Conservation (phyloP, 2,888 invertebrate genomes). For the Pseudeuparius sepicola region DNA sequence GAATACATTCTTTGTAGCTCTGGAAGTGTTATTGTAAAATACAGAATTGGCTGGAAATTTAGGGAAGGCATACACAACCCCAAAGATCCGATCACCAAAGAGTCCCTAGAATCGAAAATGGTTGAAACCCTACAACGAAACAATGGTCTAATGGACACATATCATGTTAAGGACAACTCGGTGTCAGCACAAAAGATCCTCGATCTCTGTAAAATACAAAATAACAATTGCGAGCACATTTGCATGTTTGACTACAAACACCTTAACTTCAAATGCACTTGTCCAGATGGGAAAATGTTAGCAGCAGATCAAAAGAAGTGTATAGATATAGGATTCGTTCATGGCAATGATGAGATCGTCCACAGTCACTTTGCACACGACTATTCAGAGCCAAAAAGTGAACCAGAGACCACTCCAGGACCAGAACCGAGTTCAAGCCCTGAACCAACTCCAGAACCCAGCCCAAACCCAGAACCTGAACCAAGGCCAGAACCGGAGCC, state of each 20-base stretch:
- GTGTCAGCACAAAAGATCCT: slow-evolving; percentile 47
- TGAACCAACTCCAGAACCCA: slow-evolving; percentile 28
- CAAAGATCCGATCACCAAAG: slow-evolving; percentile 43
- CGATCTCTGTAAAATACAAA: slow-evolving; percentile 56
- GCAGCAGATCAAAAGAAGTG: slow-evolving; percentile 42
- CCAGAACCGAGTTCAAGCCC: slow-evolving; percentile 20
- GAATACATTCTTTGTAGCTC: slow-evolving; percentile 48
- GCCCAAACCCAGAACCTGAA: slow-evolving; percentile 20
- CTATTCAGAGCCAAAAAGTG: slow-evolving; percentile 13
- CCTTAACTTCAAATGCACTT: slow-evolving; percentile 56
- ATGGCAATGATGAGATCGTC: slow-evolving; percentile 7
- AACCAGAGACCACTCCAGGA: slow-evolving; percentile 32
- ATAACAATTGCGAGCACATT: slow-evolving; percentile 53
- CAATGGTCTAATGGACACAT: slow-evolving; percentile 42
- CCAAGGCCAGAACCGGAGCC: slow-evolving; percentile 23
- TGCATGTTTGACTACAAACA: slow-evolving; percentile 58
- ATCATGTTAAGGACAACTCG: slow-evolving; percentile 43
- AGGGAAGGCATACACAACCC: slow-evolving; percentile 40
- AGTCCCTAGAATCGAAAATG: slow-evolving; percentile 42
- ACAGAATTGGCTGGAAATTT: slow-evolving; percentile 55
- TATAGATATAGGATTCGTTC: slow-evolving; percentile 26
- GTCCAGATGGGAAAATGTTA: slow-evolving; percentile 48
- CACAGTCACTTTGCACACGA: background rate
- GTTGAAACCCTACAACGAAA: slow-evolving; percentile 42
- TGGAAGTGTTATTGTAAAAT: slow-evolving; percentile 55